Conservation (phyloP, 2,888 invertebrate species). For the Scaptomyza polygonia region DNA sequence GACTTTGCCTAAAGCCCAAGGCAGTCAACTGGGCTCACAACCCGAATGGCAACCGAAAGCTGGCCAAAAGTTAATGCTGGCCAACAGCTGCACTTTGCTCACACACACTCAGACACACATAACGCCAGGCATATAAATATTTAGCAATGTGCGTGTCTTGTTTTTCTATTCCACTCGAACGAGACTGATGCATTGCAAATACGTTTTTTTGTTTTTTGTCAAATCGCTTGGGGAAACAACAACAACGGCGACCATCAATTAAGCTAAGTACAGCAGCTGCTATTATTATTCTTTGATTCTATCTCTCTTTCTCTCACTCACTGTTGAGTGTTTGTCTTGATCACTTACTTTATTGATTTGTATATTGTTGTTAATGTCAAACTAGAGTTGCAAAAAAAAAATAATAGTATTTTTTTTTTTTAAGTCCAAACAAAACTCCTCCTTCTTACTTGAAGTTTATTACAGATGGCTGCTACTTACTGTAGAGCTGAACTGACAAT, state of each 20-base stretch:
- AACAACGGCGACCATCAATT: not conserved
- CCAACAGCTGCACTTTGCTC: slow-evolving; percentile 43
- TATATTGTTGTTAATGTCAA: not conserved
- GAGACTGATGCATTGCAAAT: slow-evolving; percentile 29
- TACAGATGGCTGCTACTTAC: slow-evolving; percentile 29
- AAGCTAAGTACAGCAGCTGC: not conserved
- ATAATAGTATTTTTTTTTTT: not conserved
- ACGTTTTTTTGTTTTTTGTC: no score
- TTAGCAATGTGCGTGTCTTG: slow-evolving; percentile 49
- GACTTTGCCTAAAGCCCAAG: slow-evolving; percentile 46
- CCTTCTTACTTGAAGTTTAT: slow-evolving; percentile 20
- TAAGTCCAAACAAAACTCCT: not conserved
- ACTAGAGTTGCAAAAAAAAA: not conserved
- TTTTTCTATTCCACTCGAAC: slow-evolving; percentile 45
- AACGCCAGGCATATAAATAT: slow-evolving; percentile 49
- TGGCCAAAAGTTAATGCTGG: slow-evolving; percentile 52
- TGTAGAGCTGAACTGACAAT: slow-evolving; percentile 34
- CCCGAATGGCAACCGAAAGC: slow-evolving; percentile 3
- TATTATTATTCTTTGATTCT: not conserved
- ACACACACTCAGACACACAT: slow-evolving; percentile 2
- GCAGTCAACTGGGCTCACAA: slow-evolving; percentile 32
- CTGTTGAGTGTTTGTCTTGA: not conserved
- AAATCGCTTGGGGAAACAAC: not conserved
- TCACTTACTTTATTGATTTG: no score
- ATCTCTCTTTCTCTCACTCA: not conserved